A percentile compares a stretch with the other conserved stretches of the same genome.
These are phyloP conservation scores for Hololepta plana DNA, from an alignment of 2,888 invertebrate species.

Conservation along the genomic window DNA sequence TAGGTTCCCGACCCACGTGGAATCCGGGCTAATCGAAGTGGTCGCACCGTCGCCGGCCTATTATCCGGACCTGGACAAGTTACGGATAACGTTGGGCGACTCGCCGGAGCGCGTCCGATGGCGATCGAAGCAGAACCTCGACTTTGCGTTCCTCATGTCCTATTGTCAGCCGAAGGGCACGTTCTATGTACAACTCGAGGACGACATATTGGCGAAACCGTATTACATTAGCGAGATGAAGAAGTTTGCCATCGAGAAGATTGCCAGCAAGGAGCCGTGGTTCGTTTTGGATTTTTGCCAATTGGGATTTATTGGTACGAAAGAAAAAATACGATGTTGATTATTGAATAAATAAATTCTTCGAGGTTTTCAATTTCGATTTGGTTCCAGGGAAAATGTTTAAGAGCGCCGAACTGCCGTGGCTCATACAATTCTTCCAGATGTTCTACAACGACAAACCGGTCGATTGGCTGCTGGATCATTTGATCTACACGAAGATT, in stretches of 20 bases:
- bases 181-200: conserved; percentile 86
- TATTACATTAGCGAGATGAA: conserved; percentile 74
- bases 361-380: no score
- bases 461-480: conserved; percentile 89
- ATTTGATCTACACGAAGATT: conserved; percentile 74
- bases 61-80: conserved; percentile 68
- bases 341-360: no score
- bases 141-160: conserved; percentile 87
- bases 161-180: conserved; percentile 75
- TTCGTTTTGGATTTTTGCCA: conserved; percentile 85
- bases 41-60: conserved; percentile 69
- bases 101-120: conserved; percentile 69
- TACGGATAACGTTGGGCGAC: conserved; percentile 71
- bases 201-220: conserved; percentile 78
- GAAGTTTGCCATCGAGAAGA: conserved; percentile 61
- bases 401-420: conserved; percentile 68
- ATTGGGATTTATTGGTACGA: conserved; percentile 77
- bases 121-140: conserved; percentile 90
- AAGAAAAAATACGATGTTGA: no score
- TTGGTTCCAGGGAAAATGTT: conserved; percentile 61
- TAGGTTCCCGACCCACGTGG: conserved; percentile 59
- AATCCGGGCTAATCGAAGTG: conserved; percentile 72
- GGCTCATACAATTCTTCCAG: conserved; percentile 80
- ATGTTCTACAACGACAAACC: conserved; percentile 94
- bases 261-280: conserved; percentile 62